phyloP scores from a whole-genome alignment of 2,888 invertebrate genomes.

The Rhagonycha fulva region DNA sequence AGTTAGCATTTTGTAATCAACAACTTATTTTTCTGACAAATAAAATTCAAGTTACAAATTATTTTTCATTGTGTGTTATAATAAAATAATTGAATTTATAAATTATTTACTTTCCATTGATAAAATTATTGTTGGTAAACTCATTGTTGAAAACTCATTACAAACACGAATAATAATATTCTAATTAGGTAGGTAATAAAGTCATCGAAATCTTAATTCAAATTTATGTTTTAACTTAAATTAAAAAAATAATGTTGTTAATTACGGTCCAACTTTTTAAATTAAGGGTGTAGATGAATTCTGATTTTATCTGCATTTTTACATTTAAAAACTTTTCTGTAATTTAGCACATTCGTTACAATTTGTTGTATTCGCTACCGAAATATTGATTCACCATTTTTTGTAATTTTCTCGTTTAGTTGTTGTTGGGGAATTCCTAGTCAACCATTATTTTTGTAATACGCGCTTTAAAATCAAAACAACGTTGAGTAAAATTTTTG shows the following conservation, averaged over 20 bases:
- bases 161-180: neutral
- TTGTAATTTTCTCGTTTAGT: neutral
- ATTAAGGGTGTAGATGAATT: neutral
- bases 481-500: neutral
- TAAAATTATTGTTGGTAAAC: neutral
- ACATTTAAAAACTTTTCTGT: neutral
- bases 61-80: neutral
- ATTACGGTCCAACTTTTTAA: neutral
- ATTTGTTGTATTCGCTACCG: neutral
- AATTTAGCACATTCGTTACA: neutral
- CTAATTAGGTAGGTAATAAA: neutral
- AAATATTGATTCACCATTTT: neutral
- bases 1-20: slow-evolving; percentile 11
- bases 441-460: neutral
- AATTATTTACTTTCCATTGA: neutral
- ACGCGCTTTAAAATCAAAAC: neutral
- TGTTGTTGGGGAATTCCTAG: neutral
- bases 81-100: neutral
- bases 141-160: neutral
- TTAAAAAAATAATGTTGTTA: neutral
- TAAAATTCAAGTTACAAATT: slow-evolving; percentile 2
- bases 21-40: slow-evolving; percentile 13
- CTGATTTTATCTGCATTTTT: neutral
- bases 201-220: neutral
- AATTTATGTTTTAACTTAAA: neutral